Evolutionary conservation across 2,888 invertebrate genomes (phyloP), one percentile per base, ranked within the genome.

Genomic region (Ectropis crepuscularia): DNA sequence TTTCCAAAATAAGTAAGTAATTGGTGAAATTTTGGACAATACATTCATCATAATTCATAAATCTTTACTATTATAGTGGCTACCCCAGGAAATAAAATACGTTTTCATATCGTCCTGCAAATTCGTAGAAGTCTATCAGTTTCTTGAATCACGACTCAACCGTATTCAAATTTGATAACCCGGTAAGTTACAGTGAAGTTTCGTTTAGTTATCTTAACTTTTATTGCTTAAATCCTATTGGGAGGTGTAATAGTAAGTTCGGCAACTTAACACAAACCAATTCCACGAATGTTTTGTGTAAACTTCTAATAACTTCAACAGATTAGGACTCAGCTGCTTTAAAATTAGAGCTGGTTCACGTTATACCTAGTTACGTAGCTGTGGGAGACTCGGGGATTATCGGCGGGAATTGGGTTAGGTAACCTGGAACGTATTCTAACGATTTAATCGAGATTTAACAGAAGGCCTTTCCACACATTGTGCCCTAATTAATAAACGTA

Each of bases 331-430:
- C 53, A 53, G 37, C 10, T 8, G 38, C 43, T 48, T 53, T 37
- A 48, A 47, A 53, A 49, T 43, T 54, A 38, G 37, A 49, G 42
- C 38, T 42, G 28, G 45, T 39, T 11, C 51, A n/a, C 45, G 10
- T 9, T 11, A 10, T 42, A 16, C 49, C 42, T 42, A n/a, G 6
- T n/a, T 42, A 16, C 49, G 37, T 42, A n/a, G 6, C 43, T 48
- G 54, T 43, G 28, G 16, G 10, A 28, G 9, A 16, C 41, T 42
- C n/a, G 51, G 1, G 60, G 61, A 51, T 62, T 51, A 62, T 57
- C 55, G 57, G 36, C 41, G 42, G 51, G 51, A 57, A 57, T 62
- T 62, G 51, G 57, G 46, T 62, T 43, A 57, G 36, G 55, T 46
- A 42, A 51, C 55, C 61, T 36, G 49, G 42, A 42, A 53, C 53